Evolutionary conservation across 92 coral and sea anemone species (phyloP).

Genomic region (Epizoanthus stellaris): DNA sequence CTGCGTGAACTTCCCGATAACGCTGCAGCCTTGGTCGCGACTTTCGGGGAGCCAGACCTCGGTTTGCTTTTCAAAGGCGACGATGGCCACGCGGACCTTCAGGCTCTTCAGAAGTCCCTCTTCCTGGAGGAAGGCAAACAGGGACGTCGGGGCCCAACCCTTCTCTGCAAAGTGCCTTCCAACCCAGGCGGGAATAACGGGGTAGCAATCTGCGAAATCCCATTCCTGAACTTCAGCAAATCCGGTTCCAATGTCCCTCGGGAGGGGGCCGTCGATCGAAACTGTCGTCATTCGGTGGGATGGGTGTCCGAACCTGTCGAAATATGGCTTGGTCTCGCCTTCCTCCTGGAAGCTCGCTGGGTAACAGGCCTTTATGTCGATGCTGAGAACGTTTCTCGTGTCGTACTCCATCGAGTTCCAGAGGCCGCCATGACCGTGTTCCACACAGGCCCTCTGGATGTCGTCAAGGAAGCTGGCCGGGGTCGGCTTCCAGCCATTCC

Average conservation of each 20-base stretch:
- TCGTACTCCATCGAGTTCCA: not conserved
- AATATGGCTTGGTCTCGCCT: slow-evolving; percentile 32
- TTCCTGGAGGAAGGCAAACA: not conserved
- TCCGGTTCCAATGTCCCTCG: not conserved
- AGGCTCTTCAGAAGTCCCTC: not conserved
- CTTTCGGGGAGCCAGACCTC: not conserved
- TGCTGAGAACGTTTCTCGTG: not conserved
- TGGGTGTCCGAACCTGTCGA: slow-evolving; percentile 14
- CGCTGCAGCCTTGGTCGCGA: not conserved
- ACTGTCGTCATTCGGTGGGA: slow-evolving; percentile 2
- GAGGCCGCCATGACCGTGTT: not conserved
- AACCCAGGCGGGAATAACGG: slow-evolving; percentile 1
- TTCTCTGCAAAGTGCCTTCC: not conserved
- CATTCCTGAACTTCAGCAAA: not conserved
- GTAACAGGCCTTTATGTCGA: slow-evolving; percentile 4
- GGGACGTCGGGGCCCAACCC: slow-evolving; percentile 4
- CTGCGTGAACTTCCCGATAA: not conserved
- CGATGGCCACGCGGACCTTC: not conserved
- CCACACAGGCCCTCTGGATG: not conserved
- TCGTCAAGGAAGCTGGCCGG: not conserved
- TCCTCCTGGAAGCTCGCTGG: slow-evolving; percentile 16
- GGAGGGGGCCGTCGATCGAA: not conserved
- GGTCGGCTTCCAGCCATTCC: not conserved
- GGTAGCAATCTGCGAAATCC: not conserved
- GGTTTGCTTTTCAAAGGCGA: not conserved